A percentile compares a stretch with the other conserved stretches of the same genome.
phyloP scores from a whole-genome alignment of 2,113 vertebrate species.

The Haemorhous mexicanus region DNA sequence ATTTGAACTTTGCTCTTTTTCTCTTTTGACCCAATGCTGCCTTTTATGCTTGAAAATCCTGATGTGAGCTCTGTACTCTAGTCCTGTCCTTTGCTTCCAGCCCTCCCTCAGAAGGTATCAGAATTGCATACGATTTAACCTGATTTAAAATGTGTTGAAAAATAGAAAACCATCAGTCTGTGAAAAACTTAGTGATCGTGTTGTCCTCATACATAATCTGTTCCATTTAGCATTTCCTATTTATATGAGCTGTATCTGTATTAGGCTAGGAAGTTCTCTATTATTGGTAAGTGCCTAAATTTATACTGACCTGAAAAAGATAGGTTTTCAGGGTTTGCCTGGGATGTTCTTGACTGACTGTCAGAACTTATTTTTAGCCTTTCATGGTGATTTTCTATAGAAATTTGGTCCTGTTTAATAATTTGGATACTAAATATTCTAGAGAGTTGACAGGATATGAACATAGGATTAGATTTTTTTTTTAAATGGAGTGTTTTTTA shows the following conservation, averaged over 20 bases:
- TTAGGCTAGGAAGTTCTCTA: neutral
- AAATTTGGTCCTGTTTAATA: neutral
- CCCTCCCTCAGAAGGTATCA: neutral
- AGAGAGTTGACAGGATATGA: neutral
- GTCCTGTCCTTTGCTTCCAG: neutral
- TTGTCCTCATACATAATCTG: neutral
- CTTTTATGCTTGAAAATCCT: neutral
- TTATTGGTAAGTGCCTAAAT: neutral
- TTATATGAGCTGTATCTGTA: neutral
- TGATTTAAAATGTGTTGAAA: neutral
- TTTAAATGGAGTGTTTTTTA: neutral
- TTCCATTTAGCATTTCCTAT: neutral
- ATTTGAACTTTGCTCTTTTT: neutral
- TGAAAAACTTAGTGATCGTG: neutral
- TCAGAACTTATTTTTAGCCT: neutral
- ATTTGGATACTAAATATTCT: neutral
- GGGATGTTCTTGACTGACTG: neutral
- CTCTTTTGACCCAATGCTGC: neutral
- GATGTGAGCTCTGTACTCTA: neutral
- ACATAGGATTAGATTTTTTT: neutral
- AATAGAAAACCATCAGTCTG: neutral
- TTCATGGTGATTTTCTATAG: neutral
- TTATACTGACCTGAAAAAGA: neutral
- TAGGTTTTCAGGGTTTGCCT: neutral
- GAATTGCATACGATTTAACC: neutral